Evolutionary conservation across 2,797 vertebrate genomes (phyloP).

Genomic region (Loris lydekkerianus): DNA sequence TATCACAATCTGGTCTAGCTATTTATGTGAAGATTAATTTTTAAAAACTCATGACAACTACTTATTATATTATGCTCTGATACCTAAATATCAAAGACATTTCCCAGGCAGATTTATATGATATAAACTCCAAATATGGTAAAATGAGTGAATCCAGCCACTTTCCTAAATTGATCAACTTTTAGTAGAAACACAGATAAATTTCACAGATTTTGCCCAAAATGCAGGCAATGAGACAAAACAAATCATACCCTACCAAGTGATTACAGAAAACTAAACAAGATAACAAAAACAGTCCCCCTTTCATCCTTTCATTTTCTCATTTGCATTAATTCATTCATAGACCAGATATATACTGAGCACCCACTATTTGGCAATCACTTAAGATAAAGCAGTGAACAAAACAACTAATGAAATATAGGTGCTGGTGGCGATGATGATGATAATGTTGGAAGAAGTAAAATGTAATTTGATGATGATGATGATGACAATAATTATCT

Average conservation of each 20-base stretch:
- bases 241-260: background rate
- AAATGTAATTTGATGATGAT: background rate
- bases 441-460: background rate
- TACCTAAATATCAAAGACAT: constrained; percentile 46
- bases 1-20: constrained; percentile 54
- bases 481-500: background rate
- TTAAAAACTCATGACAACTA: constrained; percentile 57
- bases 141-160: constrained; percentile 35
- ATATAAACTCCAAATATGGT: constrained; percentile 42
- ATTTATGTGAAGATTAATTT: constrained; percentile 37
- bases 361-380: background rate
- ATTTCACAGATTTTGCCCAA: constrained; percentile 43
- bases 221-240: background rate
- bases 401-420: background rate
- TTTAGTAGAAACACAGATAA: constrained; percentile 29
- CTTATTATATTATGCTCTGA: constrained; percentile 39
- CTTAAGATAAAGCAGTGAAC: background rate
- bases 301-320: background rate
- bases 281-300: background rate
- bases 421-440: background rate
- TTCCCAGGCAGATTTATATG: constrained; percentile 43
- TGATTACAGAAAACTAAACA: constrained; percentile 4
- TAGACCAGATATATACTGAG: background rate
- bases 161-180: background rate
- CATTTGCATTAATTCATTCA: background rate